Conservation (phyloP, 2,113 vertebrate species). For the Pagrus major region DNA sequence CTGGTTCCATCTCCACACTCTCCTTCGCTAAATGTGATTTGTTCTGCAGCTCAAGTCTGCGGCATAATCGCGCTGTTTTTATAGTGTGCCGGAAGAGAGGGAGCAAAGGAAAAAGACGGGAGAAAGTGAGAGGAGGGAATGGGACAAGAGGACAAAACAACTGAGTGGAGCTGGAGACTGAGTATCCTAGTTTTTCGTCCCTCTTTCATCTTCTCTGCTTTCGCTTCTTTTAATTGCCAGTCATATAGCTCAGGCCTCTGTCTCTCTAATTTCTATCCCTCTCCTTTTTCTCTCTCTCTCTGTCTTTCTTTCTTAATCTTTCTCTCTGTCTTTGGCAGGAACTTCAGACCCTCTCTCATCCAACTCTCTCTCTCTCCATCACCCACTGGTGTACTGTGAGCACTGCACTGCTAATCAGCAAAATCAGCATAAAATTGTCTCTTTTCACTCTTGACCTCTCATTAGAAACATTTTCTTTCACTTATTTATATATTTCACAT, state of each 20-base stretch:
- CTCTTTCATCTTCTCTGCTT: conserved; percentile 67
- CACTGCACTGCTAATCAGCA: conserved; percentile 54
- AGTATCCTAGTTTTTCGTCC: conserved; percentile 23
- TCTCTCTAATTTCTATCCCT: conserved; percentile 4
- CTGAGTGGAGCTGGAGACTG: conserved; percentile 33
- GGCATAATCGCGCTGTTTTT: conserved; percentile 76
- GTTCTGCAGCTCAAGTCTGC: conserved; percentile 83
- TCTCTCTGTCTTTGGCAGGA: conserved; percentile 26
- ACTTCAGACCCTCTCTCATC: conserved; percentile 29
- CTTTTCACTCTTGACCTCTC: conserved; percentile 43
- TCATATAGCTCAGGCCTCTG: conserved; percentile 33
- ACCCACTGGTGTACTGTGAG: conserved; percentile 15
- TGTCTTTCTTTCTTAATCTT: conserved; percentile 16
- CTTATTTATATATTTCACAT: conserved; percentile 40
- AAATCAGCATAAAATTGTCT: conserved; percentile 56
- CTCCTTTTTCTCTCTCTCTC: not conserved
- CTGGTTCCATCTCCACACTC: conserved; percentile 72
- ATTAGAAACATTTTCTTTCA: conserved; percentile 56
- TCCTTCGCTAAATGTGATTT: conserved; percentile 81
- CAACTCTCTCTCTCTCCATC: conserved; percentile 38
- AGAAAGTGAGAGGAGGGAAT: conserved; percentile 27
- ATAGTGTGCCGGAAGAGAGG: conserved; percentile 60
- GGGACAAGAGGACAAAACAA: conserved; percentile 71
- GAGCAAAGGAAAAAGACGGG: conserved; percentile 39
- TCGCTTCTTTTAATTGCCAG: conserved; percentile 66